phyloP scores from a whole-genome alignment of 1,140 invertebrate genomes.

The Drosophila ficusphila region DNA sequence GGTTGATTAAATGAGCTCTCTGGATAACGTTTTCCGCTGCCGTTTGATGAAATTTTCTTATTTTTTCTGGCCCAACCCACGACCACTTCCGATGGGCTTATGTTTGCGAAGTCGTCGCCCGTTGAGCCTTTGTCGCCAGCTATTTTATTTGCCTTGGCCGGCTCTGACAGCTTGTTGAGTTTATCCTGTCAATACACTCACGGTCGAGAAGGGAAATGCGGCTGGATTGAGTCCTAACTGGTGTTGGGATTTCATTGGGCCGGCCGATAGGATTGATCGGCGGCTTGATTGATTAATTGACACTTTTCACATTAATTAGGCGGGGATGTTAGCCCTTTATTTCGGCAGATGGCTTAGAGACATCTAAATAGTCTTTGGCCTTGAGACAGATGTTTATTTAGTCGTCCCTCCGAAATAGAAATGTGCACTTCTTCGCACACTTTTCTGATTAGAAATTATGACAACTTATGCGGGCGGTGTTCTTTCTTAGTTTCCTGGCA shows the following conservation, averaged over 20 bases:
- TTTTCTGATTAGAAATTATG: slow-evolving; percentile 64
- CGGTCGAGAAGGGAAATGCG: not conserved
- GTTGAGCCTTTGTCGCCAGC: slow-evolving; percentile 60
- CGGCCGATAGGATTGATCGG: slow-evolving; percentile 66
- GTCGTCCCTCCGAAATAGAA: not conserved
- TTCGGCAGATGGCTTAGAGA: slow-evolving; percentile 30
- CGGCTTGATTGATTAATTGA: slow-evolving; percentile 78
- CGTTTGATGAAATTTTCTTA: slow-evolving; percentile 54
- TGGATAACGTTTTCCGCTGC: slow-evolving; percentile 44
- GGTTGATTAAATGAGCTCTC: slow-evolving; percentile 60
- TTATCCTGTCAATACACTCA: slow-evolving; percentile 71
- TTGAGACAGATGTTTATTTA: slow-evolving; percentile 30
- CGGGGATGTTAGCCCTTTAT: slow-evolving; percentile 18
- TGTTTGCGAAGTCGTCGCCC: slow-evolving; percentile 49
- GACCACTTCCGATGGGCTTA: slow-evolving; percentile 13
- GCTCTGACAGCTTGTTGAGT: slow-evolving; percentile 73
- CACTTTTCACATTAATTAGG: slow-evolving; percentile 81
- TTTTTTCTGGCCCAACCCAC: slow-evolving; percentile 2
- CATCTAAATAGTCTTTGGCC: slow-evolving; percentile 27
- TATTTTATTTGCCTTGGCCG: slow-evolving; percentile 72
- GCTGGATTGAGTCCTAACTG: slow-evolving; percentile 13
- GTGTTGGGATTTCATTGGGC: slow-evolving; percentile 44
- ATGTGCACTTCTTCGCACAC: slow-evolving; percentile 25
- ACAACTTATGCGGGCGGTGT: slow-evolving; percentile 35
- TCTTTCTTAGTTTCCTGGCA: not conserved